Base-by-base conservation (phyloP, 92 coral and sea anemone species). In the Parazoanthus atlanticus region DNA sequence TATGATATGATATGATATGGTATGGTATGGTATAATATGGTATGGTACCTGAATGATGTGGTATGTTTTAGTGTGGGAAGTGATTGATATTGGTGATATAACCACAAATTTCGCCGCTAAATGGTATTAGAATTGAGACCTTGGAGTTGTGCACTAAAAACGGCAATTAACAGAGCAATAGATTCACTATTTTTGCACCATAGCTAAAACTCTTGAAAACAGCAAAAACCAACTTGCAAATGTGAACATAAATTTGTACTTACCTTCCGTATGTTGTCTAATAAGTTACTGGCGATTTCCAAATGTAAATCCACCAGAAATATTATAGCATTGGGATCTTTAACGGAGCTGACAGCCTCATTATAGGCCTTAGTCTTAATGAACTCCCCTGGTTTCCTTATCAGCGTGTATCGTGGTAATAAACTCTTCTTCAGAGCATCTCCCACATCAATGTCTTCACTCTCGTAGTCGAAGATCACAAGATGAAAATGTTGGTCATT, bases 231-330 rank as follows among this genome's bases (percentile, higher is more conserved):
- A 52, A 52, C 58, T 52, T 52, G 11, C 49, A 43, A 43, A 4
- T 9, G 58, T 52, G 19, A 52, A 52, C 58, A 15, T 15, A 15
- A 12, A 15, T 1, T 15, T 15, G 33, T 11, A 65, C 91, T 80
- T 90, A 95, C 98, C 88, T 95, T 95, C 56, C 98, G 84, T 32
- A 93, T 88, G 86, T 76, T 90, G 26, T 91, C 91, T 40, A 95
- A 79, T 34, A 95, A 49, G 17, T 95, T 79, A 46, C 86, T 80
- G 16, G 93, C 91, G 12, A 95, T 87, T 80, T 95, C 93, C 33
- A 95, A 83, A 38, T 95, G 98, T 25, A 95, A 87, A 74, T 95
- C 98, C 61, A 91, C 28, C 54, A 89, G 58, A 76, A 95, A 90
- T 29, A 93, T 69, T 8, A 95, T 93, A 41, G 94, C 88, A n/a